phyloP scores from a whole-genome alignment of 2,888 invertebrate species.

The Marronus borbonicus region DNA sequence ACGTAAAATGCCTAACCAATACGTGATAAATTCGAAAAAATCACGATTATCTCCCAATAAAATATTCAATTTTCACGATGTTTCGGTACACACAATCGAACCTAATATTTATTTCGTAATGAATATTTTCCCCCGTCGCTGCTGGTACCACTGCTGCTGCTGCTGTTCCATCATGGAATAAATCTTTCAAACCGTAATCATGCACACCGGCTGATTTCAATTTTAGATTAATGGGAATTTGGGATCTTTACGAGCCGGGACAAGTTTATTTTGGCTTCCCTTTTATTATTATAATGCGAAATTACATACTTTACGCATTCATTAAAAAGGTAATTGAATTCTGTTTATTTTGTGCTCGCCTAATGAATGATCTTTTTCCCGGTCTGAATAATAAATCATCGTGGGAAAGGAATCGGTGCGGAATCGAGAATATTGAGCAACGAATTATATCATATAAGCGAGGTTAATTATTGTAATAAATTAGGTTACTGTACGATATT shows the following conservation, averaged over 20 bases:
- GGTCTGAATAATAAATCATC: conserved; percentile 30
- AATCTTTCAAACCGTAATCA: conserved; percentile 34
- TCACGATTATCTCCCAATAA: conserved; percentile 3
- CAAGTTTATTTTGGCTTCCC: conserved; percentile 22
- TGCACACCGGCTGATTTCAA: conserved; percentile 28
- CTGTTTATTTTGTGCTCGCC: conserved; percentile 9
- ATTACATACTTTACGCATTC: conserved; percentile 30
- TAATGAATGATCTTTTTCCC: conserved; percentile 20
- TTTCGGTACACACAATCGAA: conserved; percentile 24
- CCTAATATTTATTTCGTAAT: conserved; percentile 33
- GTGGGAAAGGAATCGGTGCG: conserved; percentile 28
- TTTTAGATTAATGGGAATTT: conserved; percentile 21
- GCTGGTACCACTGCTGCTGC: neutral
- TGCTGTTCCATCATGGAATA: conserved; percentile 22
- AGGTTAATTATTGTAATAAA: no score
- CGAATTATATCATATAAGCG: conserved; percentile 11
- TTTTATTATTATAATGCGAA: conserved; percentile 24
- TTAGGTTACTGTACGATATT: no score
- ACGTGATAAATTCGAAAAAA: conserved; percentile 1
- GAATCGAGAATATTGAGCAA: conserved; percentile 10
- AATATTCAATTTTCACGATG: conserved; percentile 27
- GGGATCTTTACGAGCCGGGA: conserved; percentile 21
- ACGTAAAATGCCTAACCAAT: neutral
- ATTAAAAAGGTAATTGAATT: conserved; percentile 33
- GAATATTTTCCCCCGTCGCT: conserved; percentile 7